Evolutionary conservation across 2,797 vertebrate genomes (phyloP).

Genomic region (Enteromius mattozi): DNA sequence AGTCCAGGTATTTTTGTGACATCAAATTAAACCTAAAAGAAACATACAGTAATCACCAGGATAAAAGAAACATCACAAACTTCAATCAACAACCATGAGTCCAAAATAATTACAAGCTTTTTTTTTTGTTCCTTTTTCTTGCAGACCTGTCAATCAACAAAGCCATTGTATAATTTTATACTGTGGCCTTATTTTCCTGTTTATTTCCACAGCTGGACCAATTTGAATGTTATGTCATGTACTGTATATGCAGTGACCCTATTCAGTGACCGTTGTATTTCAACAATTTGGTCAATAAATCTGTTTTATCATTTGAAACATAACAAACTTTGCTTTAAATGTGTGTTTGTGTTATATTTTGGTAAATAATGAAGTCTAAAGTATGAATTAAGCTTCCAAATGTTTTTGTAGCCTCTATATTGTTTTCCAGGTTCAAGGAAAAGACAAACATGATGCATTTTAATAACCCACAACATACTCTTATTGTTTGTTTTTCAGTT

Average conservation of each 20-base stretch:
- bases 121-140: background rate
- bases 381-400: no score
- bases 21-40: background rate
- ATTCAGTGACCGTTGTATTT: background rate
- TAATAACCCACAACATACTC: background rate
- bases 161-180: background rate
- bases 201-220: background rate
- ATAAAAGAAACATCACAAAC: background rate
- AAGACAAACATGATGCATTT: constrained; percentile 1
- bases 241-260: background rate
- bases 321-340: background rate
- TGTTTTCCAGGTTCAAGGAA: background rate
- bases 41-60: background rate
- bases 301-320: background rate
- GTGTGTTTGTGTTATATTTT: background rate
- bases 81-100: background rate
- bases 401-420: background rate
- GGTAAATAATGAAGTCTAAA: background rate
- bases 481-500: background rate
- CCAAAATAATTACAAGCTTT: background rate
- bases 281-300: background rate
- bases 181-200: background rate
- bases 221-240: background rate
- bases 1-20: background rate
- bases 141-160: background rate